Conservation (phyloP, 1,140 invertebrate genomes). For the Physella acuta region DNA sequence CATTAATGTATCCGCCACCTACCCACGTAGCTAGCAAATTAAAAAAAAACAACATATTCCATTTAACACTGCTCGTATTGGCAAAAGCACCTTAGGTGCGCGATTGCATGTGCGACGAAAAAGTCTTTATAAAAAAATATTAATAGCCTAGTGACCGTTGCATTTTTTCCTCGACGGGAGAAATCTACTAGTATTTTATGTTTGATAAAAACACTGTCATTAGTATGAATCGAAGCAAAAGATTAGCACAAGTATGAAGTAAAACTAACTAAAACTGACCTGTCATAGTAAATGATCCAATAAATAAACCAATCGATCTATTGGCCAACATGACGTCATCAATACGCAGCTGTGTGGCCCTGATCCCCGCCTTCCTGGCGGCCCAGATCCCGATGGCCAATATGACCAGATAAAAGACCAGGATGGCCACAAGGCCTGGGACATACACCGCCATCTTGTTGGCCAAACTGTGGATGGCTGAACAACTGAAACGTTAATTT, state of each 20-base stretch:
- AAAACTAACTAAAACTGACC: slow-evolving; percentile 71
- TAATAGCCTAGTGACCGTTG: too few relatives aligned
- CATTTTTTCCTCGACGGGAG: too few relatives aligned
- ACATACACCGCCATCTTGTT: slow-evolving; percentile 38
- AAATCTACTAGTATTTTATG: too few relatives aligned
- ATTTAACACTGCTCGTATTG: too few relatives aligned
- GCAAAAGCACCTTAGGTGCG: too few relatives aligned
- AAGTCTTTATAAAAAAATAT: too few relatives aligned
- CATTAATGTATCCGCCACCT: slow-evolving; percentile 96
- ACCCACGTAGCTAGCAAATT: slow-evolving; percentile 98
- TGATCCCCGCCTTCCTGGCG: slow-evolving; percentile 74
- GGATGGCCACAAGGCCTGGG: slow-evolving; percentile 81
- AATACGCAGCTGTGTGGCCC: slow-evolving; percentile 61
- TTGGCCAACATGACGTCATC: slow-evolving; percentile 97
- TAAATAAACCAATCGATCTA: slow-evolving; percentile 89
- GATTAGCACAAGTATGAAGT: too few relatives aligned
- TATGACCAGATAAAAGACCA: slow-evolving; percentile 91
- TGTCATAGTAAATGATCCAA: slow-evolving; percentile 99
- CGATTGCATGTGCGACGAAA: too few relatives aligned
- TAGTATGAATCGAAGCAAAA: too few relatives aligned
- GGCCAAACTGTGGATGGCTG: too few relatives aligned
- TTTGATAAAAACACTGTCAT: too few relatives aligned
- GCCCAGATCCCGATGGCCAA: slow-evolving; percentile 92
- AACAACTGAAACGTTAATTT: background rate
- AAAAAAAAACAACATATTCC: too few relatives aligned